Evolutionary conservation across 1,140 invertebrate species (phyloP).

Genomic region (Trichonephila clavata): DNA sequence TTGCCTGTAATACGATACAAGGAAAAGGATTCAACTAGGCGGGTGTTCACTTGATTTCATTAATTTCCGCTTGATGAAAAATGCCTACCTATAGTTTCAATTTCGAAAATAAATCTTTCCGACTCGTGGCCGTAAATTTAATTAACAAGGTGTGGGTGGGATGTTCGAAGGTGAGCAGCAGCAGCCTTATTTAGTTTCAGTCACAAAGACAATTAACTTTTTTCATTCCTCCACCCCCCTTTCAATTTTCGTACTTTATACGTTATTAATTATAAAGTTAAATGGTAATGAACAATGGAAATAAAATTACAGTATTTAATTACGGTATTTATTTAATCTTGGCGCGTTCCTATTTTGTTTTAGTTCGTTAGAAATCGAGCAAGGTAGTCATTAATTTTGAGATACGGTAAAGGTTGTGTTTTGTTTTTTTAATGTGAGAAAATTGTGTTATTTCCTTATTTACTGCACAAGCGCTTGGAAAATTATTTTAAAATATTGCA

Average conservation of each 20-base stretch:
- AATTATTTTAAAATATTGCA: too few relatives aligned
- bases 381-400: too few relatives aligned
- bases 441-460: too few relatives aligned
- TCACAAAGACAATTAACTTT: not conserved
- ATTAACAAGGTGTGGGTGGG: not conserved
- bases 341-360: too few relatives aligned
- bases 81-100: slow-evolving; percentile 40
- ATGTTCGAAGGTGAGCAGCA: not conserved
- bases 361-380: too few relatives aligned
- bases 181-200: not conserved
- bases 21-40: not conserved
- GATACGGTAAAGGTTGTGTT: too few relatives aligned
- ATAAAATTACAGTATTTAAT: too few relatives aligned
- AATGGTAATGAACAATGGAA: too few relatives aligned
- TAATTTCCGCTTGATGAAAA: slow-evolving; percentile 53
- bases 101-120: slow-evolving; percentile 22
- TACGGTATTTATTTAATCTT: too few relatives aligned
- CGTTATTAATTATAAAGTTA: not conserved
- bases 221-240: not conserved
- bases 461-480: too few relatives aligned
- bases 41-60: slow-evolving; percentile 19
- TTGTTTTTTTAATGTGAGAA: too few relatives aligned
- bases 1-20: not conserved
- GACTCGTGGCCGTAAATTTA: not conserved
- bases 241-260: not conserved